Conservation (phyloP, 2,113 vertebrate species). For the Origma solitaria region DNA sequence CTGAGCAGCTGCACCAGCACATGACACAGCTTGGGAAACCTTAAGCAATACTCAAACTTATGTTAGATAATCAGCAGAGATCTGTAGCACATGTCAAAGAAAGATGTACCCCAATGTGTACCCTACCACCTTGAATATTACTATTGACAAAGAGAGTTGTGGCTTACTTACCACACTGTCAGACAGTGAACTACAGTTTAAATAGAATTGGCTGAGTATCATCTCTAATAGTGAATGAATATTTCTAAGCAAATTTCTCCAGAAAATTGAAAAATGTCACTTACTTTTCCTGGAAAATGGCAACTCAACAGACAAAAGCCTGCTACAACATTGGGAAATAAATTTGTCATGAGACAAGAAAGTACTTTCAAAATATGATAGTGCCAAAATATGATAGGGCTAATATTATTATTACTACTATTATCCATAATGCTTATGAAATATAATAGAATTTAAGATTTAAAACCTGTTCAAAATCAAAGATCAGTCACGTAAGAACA, state of each 20-base stretch:
- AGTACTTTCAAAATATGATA: neutral
- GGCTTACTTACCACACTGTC: neutral
- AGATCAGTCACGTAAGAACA: neutral
- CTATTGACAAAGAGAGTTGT: neutral
- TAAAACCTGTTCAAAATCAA: neutral
- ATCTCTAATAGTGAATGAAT: neutral
- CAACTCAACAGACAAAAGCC: neutral
- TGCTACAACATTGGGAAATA: neutral
- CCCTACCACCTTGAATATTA: neutral
- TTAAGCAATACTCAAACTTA: neutral
- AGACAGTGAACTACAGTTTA: neutral
- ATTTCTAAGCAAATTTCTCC: neutral
- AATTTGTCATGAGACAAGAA: neutral
- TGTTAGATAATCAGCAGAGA: neutral
- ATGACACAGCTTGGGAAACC: rapidly evolving
- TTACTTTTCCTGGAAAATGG: neutral
- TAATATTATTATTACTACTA: neutral
- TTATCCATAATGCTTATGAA: neutral
- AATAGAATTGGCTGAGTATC: neutral
- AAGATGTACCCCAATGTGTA: neutral
- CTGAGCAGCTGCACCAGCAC: neutral
- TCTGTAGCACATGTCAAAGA: neutral
- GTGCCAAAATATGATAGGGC: neutral
- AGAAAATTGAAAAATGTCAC: neutral
- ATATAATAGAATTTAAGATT: neutral